A percentile compares a stretch with the other conserved stretches of the same genome.
phyloP scores from a whole-genome alignment of 2,888 invertebrate species.

The Euplexia lucipara region DNA sequence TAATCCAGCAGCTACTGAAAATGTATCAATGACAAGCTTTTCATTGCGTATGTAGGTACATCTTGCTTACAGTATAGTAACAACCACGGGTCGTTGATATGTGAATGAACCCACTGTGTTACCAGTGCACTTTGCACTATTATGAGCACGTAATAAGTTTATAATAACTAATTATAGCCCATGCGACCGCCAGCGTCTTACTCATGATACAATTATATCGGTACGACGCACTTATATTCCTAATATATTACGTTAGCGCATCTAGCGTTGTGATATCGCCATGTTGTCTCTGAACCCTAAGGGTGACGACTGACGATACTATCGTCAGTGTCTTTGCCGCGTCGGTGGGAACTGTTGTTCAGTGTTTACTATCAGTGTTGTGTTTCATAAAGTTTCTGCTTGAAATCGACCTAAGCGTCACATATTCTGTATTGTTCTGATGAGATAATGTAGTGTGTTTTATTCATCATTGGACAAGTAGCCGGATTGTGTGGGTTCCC shows the following conservation, averaged over 20 bases:
- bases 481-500: constrained; percentile 11
- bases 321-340: background rate
- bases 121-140: constrained; percentile 60
- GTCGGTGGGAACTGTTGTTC: background rate
- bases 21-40: background rate
- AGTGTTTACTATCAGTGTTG: background rate
- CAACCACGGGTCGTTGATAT: constrained; percentile 23
- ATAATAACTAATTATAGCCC: constrained; percentile 58
- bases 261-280: constrained; percentile 26
- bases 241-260: constrained; percentile 15
- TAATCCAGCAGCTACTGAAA: background rate
- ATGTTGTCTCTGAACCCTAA: constrained; percentile 15
- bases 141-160: constrained; percentile 37
- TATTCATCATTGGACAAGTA: constrained; percentile 27
- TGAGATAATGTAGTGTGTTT: constrained; percentile 4
- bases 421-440: constrained; percentile 5
- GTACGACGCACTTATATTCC: background rate
- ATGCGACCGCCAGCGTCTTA: constrained; percentile 36
- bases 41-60: background rate
- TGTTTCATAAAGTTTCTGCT: background rate
- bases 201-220: constrained; percentile 38
- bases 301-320: background rate
- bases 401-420: background rate
- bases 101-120: constrained; percentile 57
- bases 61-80: background rate